Percentiles rank a stretch among this genome's conserved stretches.
phyloP scores from a whole-genome alignment of 1,140 invertebrate species.

The Drosophila sproati region DNA sequence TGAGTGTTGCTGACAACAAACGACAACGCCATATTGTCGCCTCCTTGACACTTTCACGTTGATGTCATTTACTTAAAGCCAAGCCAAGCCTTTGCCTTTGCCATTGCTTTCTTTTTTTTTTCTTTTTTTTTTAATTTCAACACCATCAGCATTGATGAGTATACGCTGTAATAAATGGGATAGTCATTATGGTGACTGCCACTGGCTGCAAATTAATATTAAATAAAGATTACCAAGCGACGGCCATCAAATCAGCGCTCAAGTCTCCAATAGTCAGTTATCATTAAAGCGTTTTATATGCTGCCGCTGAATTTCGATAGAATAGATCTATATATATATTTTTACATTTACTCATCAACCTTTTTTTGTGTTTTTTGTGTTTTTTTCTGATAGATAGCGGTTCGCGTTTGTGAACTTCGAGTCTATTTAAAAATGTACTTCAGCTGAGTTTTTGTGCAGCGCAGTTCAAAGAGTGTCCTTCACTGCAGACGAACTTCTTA shows the following conservation, averaged over 20 bases:
- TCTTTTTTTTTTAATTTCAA: not conserved
- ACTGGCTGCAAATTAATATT: conserved; percentile 5
- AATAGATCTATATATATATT: too few relatives aligned
- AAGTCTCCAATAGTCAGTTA: not conserved
- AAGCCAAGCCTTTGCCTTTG: not conserved
- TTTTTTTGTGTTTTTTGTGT: not conserved
- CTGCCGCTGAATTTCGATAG: too few relatives aligned
- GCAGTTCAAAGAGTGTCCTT: conserved; percentile 5
- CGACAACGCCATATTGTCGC: conserved; percentile 11
- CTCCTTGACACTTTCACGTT: conserved; percentile 5
- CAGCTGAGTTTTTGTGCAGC: not conserved
- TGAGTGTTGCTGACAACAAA: conserved; percentile 26
- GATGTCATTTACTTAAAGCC: conserved; percentile 15
- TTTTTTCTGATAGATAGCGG: not conserved
- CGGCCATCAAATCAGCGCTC: not conserved
- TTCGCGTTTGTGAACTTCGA: not conserved
- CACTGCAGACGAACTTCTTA: conserved; percentile 47
- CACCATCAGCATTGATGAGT: not conserved
- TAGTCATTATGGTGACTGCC: conserved; percentile 9
- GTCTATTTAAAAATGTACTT: not conserved
- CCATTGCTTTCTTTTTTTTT: not conserved
- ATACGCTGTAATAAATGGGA: not conserved
- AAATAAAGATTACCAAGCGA: conserved; percentile 2
- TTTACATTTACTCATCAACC: too few relatives aligned
- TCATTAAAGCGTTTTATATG: not conserved